Evolutionary conservation across 2,797 vertebrate species (phyloP), one percentile per base, ranked within the genome.

Genomic region (Heteromormyrus szaboi): DNA sequence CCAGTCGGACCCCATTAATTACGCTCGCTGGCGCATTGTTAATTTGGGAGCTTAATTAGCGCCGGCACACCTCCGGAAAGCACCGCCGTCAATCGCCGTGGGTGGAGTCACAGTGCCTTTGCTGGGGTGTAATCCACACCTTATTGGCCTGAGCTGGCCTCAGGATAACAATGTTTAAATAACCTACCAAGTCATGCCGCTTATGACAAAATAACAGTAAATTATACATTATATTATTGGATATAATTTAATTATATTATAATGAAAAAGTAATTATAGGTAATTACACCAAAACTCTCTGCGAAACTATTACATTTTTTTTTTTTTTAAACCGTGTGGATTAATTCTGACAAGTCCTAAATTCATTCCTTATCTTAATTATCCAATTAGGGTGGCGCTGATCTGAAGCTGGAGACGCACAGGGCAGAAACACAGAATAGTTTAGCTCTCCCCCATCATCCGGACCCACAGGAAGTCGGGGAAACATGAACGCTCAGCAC

Each of bases 1-100:
- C 94, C 95, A 94, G 91, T 94, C 89, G 91, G 92, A 95, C 95
- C 93, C 92, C 92, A 93, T 95, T 96, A 96, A 96, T 96, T 96
- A 96, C 93, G 93, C 93, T 94, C 91, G 89, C 93, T 90, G 90
- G 93, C 89, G 91, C 91, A 92, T 94, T 92, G 90, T 95, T 95
- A 95, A 96, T 96, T 94, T 96, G 93, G 92, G 46, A 91, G 90
- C 93, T 93, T 94, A 94, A 96, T 96, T 95, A 95, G 92, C 92
- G 93, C 93, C 93, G 93, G 92, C 91, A 93, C 91, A 91, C 87
- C 90, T 91, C 91, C 59, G 93, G 95, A 93, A 94, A 93, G 94
- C 92, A 92, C 89, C 79, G 90, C 90, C 19, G 19, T 91, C 92
- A 91, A 92, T 93, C 92, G 92, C 91, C 90, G 92, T n/a, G 72